Percentiles rank a stretch among this genome's conserved stretches.
Conservation (phyloP, 2,113 vertebrate genomes). For the Clarias batrachus region DNA sequence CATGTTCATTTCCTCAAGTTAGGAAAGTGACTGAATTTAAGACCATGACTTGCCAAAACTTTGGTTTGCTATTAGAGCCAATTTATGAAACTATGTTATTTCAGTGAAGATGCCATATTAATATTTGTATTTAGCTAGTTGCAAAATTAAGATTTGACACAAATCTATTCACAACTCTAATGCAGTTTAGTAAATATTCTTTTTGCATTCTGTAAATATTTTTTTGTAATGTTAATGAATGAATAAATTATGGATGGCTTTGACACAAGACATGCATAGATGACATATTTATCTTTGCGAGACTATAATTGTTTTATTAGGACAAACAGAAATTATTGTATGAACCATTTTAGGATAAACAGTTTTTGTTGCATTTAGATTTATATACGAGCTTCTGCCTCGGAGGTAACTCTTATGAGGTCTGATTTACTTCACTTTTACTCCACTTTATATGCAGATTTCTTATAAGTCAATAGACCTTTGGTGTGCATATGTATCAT, state of each 20-base stretch:
- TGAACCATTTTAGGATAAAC: neutral
- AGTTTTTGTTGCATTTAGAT: neutral
- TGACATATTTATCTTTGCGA: slow-evolving; percentile 9
- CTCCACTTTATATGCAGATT: neutral
- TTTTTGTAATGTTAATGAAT: slow-evolving; percentile 72
- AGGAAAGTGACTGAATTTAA: slow-evolving; percentile 32
- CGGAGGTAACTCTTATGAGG: neutral
- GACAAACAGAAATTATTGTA: neutral
- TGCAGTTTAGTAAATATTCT: slow-evolving; percentile 60
- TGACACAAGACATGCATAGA: slow-evolving; percentile 56
- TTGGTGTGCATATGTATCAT: neutral
- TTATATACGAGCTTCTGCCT: neutral
- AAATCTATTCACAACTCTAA: slow-evolving; percentile 54
- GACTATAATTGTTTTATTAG: neutral
- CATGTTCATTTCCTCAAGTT: slow-evolving; percentile 51
- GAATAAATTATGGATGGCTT: slow-evolving; percentile 70
- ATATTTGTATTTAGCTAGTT: slow-evolving; percentile 47
- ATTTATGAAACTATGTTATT: neutral
- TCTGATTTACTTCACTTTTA: neutral
- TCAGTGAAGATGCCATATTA: slow-evolving; percentile 29
- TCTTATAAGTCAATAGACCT: neutral
- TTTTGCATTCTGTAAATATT: slow-evolving; percentile 70
- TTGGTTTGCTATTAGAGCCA: slow-evolving; percentile 32
- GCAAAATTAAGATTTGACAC: slow-evolving; percentile 50
- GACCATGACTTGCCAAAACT: slow-evolving; percentile 38